A percentile compares a stretch with the other conserved stretches of the same genome.
These are phyloP conservation scores for Tyria jacobaeae DNA, from an alignment of 2,888 invertebrate species.

Conservation along the genomic window DNA sequence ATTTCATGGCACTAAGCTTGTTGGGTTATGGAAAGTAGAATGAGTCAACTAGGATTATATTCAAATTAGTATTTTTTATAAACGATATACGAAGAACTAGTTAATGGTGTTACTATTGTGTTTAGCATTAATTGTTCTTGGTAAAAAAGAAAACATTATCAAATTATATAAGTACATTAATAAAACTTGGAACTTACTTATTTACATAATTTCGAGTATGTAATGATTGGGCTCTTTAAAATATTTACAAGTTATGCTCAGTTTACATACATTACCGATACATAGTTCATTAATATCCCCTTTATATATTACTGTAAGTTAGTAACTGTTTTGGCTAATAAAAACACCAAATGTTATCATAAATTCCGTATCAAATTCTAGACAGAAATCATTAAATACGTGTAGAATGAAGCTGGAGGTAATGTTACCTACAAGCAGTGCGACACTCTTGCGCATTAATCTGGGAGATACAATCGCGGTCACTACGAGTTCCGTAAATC, in stretches of 20 bases:
- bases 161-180: neutral
- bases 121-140: neutral
- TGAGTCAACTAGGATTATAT: conserved; percentile 49
- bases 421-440: conserved; percentile 68
- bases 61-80: conserved; percentile 35
- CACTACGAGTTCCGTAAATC: conserved; percentile 74
- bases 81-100: conserved; percentile 17
- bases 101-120: conserved; percentile 14
- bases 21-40: conserved; percentile 56
- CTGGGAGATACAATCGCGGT: conserved; percentile 79
- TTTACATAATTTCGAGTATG: neutral
- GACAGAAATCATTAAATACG: conserved; percentile 57
- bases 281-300: conserved; percentile 23
- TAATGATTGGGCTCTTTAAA: conserved; percentile 20
- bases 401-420: conserved; percentile 58
- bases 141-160: neutral
- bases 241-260: conserved; percentile 22
- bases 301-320: conserved; percentile 19
- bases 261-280: conserved; percentile 16
- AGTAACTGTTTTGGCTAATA: conserved; percentile 30
- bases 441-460: conserved; percentile 76
- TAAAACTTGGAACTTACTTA: neutral
- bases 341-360: conserved; percentile 44
- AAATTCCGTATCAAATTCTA: conserved; percentile 48
- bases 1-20: conserved; percentile 59